Conservation (phyloP, 2,113 vertebrate species). For the Brachyhypopomus gauderio region DNA sequence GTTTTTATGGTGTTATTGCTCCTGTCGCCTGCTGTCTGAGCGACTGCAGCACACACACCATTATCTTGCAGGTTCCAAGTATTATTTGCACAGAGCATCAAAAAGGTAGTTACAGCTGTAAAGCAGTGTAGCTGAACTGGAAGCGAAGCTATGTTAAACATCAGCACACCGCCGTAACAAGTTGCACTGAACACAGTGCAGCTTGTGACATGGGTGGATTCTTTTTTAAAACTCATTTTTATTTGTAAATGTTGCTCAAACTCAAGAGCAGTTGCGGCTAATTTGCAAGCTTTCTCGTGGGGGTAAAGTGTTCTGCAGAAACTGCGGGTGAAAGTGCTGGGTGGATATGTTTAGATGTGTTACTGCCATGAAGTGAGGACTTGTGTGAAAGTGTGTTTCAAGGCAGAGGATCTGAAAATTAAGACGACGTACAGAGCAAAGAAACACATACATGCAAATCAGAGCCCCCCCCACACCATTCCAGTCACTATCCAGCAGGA, state of each 20-base stretch:
- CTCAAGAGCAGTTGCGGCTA: conserved; percentile 7
- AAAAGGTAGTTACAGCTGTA: background rate
- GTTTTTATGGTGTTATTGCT: conserved; percentile 40
- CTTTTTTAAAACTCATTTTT: too few relatives aligned
- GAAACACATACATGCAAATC: background rate
- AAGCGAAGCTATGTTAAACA: background rate
- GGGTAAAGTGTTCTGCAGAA: conserved; percentile 14
- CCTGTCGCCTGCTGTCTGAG: background rate
- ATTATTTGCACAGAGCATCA: background rate
- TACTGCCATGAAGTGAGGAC: background rate
- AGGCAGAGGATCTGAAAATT: background rate
- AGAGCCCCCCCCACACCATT: too few relatives aligned
- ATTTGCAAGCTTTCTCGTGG: conserved; percentile 10
- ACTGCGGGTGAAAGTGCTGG: conserved; percentile 6
- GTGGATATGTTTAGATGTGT: conserved; percentile 14
- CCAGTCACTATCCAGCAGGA: too few relatives aligned
- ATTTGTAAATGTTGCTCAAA: too few relatives aligned
- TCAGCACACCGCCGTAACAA: background rate
- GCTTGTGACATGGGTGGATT: too few relatives aligned
- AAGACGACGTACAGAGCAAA: background rate
- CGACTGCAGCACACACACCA: background rate
- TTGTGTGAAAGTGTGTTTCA: background rate
- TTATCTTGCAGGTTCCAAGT: background rate
- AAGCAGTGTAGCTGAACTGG: background rate
- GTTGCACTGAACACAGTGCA: background rate